Evolutionary conservation across 2,113 vertebrate genomes (phyloP).

Genomic region (Nansenia antarctica): DNA sequence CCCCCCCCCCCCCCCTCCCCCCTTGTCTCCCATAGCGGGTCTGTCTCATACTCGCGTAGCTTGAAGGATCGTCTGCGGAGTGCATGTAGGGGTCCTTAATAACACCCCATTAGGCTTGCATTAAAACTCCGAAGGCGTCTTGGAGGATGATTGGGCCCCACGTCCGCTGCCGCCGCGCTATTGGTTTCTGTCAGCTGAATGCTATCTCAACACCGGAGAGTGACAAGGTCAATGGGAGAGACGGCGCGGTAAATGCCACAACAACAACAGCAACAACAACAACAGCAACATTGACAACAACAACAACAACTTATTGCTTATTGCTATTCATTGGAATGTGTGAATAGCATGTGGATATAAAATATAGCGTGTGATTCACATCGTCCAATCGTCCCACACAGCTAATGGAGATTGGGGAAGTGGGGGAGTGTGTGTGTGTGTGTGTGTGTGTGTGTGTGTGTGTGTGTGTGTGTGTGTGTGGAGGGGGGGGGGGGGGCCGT

Average conservation of each 20-base stretch:
- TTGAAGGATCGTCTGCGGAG: too few relatives aligned
- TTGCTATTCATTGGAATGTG: conserved; percentile 65
- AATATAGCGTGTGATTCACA: conserved; percentile 37
- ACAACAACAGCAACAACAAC: conserved; percentile 23
- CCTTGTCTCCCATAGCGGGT: conserved; percentile 7
- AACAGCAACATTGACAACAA: background rate
- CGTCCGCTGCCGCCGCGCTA: background rate
- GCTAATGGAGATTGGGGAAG: conserved; percentile 52
- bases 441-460: too few relatives aligned
- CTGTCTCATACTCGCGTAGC: background rate
- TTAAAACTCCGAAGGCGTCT: conserved; percentile 31
- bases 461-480: background rate
- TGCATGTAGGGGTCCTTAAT: conserved; percentile 19
- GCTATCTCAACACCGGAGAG: conserved; percentile 29
- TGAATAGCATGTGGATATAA: conserved; percentile 46
- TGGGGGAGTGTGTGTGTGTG: too few relatives aligned
- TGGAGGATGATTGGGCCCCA: background rate
- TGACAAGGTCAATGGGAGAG: conserved; percentile 48
- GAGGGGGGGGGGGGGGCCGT: too few relatives aligned
- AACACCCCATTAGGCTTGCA: conserved; percentile 38
- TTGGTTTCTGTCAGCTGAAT: conserved; percentile 41
- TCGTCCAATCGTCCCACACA: too few relatives aligned
- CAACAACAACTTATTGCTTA: conserved; percentile 44
- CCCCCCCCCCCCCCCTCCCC: too few relatives aligned
- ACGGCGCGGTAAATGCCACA: conserved; percentile 30